A percentile compares a stretch with the other conserved stretches of the same genome.
These are phyloP conservation scores for Hormaphis cornu DNA, from an alignment of 1,140 invertebrate species.

Conservation along the genomic window DNA sequence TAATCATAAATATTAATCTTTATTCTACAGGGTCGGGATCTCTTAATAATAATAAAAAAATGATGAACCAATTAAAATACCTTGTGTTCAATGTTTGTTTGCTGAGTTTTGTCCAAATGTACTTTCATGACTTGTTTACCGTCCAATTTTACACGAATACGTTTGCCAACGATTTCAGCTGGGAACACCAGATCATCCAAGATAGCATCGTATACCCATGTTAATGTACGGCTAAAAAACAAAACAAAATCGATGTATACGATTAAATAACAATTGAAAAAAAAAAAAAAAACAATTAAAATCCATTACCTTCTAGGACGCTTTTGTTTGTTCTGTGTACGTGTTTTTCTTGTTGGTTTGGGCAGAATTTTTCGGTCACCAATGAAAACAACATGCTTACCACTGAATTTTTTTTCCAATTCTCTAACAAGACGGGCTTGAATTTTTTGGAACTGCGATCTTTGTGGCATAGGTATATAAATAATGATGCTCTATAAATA, in stretches of 20 bases:
- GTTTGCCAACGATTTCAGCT: slow-evolving; percentile 97
- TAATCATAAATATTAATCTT: too few species aligned
- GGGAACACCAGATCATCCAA: slow-evolving; percentile 96
- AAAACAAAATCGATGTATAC: slow-evolving; percentile 10
- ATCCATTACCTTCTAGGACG: slow-evolving; percentile 68
- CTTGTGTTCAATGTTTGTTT: slow-evolving; percentile 99
- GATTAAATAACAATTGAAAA: background rate
- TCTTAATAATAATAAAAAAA: too few species aligned
- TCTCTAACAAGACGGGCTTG: slow-evolving; percentile 92
- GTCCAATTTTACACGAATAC: slow-evolving; percentile 91
- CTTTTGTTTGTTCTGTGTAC: slow-evolving; percentile 93
- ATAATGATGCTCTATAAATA: slow-evolving; percentile 86
- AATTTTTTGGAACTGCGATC: slow-evolving; percentile 95
- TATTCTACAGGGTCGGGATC: too few species aligned
- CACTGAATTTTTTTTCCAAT: slow-evolving; percentile 98
- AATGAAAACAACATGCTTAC: slow-evolving; percentile 97
- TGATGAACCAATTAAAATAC: slow-evolving; percentile 52
- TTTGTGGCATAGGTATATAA: slow-evolving; percentile 95
- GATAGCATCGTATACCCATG: slow-evolving; percentile 93
- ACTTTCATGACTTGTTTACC: slow-evolving; percentile 95
- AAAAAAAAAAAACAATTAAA: background rate
- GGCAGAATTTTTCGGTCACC: slow-evolving; percentile 95
- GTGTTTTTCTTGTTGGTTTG: slow-evolving; percentile 93
- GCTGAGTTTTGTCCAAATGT: slow-evolving; percentile 96
- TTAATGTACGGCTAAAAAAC: slow-evolving; percentile 73